A percentile compares a stretch with the other conserved stretches of the same genome.
Conservation (phyloP, 2,888 invertebrate species). For the Keiferia lycopersicella region DNA sequence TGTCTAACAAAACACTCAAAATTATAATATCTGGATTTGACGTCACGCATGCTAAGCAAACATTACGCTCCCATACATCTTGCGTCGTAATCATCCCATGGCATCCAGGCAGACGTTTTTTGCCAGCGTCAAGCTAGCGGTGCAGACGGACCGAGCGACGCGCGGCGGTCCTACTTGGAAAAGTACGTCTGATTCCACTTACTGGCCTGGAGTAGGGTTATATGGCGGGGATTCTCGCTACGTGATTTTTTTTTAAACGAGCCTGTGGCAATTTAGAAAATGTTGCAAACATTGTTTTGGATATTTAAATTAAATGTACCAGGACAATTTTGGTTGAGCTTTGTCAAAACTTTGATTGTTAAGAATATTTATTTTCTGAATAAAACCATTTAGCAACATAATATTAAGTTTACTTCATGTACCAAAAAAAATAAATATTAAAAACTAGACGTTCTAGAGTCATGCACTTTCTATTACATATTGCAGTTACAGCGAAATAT, state of each 20-base stretch:
- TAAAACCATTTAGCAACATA: too few species aligned
- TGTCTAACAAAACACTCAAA: too few species aligned
- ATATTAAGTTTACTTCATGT: too few species aligned
- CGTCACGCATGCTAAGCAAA: too few species aligned
- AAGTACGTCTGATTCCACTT: conserved; percentile 79
- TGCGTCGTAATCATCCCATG: not conserved
- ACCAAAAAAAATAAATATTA: not conserved
- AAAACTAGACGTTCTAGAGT: not conserved
- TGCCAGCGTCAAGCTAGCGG: conserved; percentile 44
- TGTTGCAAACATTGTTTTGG: too few species aligned
- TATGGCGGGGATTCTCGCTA: conserved; percentile 11
- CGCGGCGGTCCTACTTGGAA: conserved; percentile 70
- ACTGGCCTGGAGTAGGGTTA: conserved; percentile 40
- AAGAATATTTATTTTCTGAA: too few species aligned
- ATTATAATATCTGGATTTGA: too few species aligned
- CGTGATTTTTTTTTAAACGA: not conserved
- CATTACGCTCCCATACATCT: not conserved
- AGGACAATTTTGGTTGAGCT: too few species aligned
- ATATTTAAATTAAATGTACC: too few species aligned
- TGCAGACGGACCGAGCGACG: conserved; percentile 34
- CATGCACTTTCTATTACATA: not conserved
- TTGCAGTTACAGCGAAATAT: too few species aligned
- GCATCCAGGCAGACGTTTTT: not conserved
- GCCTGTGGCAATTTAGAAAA: not conserved
- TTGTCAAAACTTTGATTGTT: too few species aligned